Evolutionary conservation across 1,140 invertebrate genomes (phyloP), one percentile per base, ranked within the genome.

Genomic region (Microplitis mediator): DNA sequence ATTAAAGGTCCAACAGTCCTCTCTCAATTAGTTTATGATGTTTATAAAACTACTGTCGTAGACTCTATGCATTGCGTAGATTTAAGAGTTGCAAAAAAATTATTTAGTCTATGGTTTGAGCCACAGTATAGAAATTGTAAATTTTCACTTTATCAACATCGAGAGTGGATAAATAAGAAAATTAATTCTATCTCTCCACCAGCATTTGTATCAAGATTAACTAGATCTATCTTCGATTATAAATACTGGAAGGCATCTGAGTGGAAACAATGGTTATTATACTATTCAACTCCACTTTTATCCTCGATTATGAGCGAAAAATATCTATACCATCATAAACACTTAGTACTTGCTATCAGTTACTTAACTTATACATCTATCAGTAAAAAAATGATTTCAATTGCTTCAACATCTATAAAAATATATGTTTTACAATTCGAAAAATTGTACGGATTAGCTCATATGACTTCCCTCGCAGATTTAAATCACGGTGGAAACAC

Each of bases 11-110:
- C 52, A 6, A 60, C 67, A 39, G 16, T 51, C 0, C 36, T 69
- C 14, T 11, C 52, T 11, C 23, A 39, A 36, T 6, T 69, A 13
- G 52, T 16, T 56, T 13, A 68, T 35, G 31, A 69, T 39, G 6
- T 60, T 39, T 31, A 35, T 23, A 31, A 9, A 6, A 60, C 54
- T 8, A 69, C 67, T 35, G 52, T 34, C 13, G 36, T 69, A n/a
- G 67, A 69, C 14, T 8, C 32, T 6, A 69, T 69, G 67, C 67
- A 69, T n/a, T 69, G 67, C 36, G 52, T 69, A 13, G 56, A 60
- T 60, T 60, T 39, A 14, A 52, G 67, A 4, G 52, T 69, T 9
- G 35, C 23, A 39, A 56, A 23, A 69, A 69, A 58, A 16, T 39
- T 69, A 35, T 23, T 69, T 4, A 36, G 14, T n/a, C 11, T 69